Evolutionary conservation across 2,888 invertebrate species (phyloP), one percentile per base, ranked within the genome.

Genomic region (Rhynchonema sp.): DNA sequence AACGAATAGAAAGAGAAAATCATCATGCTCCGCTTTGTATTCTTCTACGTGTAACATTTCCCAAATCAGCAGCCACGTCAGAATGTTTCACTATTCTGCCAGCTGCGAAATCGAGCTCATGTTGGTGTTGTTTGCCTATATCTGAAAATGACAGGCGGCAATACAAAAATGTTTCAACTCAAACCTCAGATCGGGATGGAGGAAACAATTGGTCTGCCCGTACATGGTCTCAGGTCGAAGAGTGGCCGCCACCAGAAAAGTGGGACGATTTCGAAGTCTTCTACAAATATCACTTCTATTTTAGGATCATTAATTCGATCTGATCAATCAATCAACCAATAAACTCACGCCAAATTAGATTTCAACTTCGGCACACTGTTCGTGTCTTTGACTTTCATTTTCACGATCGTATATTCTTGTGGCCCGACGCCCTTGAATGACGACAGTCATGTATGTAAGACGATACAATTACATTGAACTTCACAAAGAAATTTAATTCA

Each of bases 201-300:
- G 75, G 92, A 96, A 98, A 74, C 94, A 96, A 74, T 98, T 99
- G 0, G 98, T 98, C 78, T 98, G 98, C 0, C 98, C 98, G 72
- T 94, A 99, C 96, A 98, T 96, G 1, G 98, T 98, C 78, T 98
- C 98, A 1, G 98, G 94, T 62, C 96, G 81, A n/a, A 99, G 78
- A 3, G 98, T 99, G 13, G 94, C 98, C 25, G 94, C 94, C 20
- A 98, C 91, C 62, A 98, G 79, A 73, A 79, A 1, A 69, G 65
- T 61, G 65, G 64, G 28, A n/a, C n/a, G n/a, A n/a, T n/a, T n/a
- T n/a, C n/a, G n/a, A n/a, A n/a, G n/a, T n/a, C n/a, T n/a, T n/a
- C n/a, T n/a, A n/a, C n/a, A 29, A 83, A 69, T 2, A 90, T 74
- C 74, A 84, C n/a, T n/a, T n/a, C n/a, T n/a, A n/a, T n/a, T n/a